Evolutionary conservation across 2,888 invertebrate genomes (phyloP).

Genomic region (Pemphredon lugubris): DNA sequence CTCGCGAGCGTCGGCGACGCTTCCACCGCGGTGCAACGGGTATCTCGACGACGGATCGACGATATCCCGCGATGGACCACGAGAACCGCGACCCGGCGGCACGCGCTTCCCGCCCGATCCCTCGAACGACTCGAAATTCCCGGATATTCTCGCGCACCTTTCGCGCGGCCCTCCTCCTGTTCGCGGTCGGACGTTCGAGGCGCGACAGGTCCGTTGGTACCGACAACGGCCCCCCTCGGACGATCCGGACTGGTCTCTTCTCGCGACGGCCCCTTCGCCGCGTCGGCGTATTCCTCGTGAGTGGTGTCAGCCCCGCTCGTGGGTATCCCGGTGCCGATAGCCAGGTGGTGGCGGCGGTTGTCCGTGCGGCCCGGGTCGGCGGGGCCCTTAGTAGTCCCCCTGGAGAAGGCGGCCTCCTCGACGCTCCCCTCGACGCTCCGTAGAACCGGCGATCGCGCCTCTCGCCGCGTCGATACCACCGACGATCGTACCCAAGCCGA

Average conservation of each 20-base stretch:
- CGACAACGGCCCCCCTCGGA: background rate
- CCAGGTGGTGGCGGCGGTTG: constrained; percentile 62
- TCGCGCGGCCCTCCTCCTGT: background rate
- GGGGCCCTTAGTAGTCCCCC: constrained; percentile 76
- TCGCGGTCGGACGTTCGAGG: background rate
- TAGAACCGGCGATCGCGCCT: constrained; percentile 1
- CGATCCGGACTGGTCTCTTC: background rate
- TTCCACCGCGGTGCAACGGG: no score
- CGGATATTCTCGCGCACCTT: constrained; percentile 3
- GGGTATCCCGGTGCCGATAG: constrained; percentile 71
- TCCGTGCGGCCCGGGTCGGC: constrained; percentile 70
- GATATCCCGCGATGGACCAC: background rate
- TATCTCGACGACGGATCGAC: background rate
- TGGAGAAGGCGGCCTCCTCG: constrained; percentile 61
- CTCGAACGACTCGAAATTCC: constrained; percentile 3
- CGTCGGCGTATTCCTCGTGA: constrained; percentile 64
- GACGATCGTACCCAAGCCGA: constrained; percentile 10
- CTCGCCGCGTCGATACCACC: constrained; percentile 1
- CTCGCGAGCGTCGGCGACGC: constrained; percentile 42
- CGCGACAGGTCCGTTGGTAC: no score
- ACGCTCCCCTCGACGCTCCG: constrained; percentile 36
- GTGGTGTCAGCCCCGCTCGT: constrained; percentile 74
- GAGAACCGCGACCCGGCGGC: background rate
- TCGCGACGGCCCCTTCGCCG: constrained; percentile 56
- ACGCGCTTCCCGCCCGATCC: background rate